A percentile compares a stretch with the other conserved stretches of the same genome.
These are phyloP conservation scores for Coregonus clupeaformis DNA, from an alignment of 2,113 vertebrate genomes.

Conservation along the genomic window DNA sequence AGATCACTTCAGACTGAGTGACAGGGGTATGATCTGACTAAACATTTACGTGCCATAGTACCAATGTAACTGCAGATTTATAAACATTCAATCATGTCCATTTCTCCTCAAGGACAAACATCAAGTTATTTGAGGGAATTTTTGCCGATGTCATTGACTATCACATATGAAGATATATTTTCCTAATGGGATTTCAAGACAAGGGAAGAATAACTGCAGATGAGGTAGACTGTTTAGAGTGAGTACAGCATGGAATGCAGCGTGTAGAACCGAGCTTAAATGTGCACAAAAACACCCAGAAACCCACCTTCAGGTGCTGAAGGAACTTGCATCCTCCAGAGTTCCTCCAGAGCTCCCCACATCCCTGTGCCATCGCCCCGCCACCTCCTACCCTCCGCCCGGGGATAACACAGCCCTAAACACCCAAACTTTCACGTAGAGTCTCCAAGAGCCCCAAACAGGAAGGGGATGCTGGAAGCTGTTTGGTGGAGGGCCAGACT, in stretches of 20 bases:
- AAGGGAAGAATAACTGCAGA: neutral
- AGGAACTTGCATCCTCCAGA: neutral
- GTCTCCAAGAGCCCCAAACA: neutral
- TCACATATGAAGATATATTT: neutral
- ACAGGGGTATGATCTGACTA: too few relatives aligned
- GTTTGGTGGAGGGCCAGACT: neutral
- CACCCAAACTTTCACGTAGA: neutral
- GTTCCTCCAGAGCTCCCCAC: too few relatives aligned
- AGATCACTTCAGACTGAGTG: too few relatives aligned
- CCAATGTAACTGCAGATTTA: too few relatives aligned
- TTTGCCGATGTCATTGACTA: neutral
- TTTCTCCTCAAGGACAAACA: too few relatives aligned
- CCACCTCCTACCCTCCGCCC: neutral
- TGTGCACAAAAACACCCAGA: neutral
- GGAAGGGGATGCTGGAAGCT: conserved; percentile 1
- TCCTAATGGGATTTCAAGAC: neutral
- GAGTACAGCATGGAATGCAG: neutral
- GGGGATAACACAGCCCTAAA: neutral
- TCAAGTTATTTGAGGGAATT: too few relatives aligned
- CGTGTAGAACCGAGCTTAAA: too few relatives aligned
- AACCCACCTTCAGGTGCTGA: neutral
- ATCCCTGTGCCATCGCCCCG: neutral
- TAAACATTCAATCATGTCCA: too few relatives aligned
- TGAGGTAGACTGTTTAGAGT: too few relatives aligned
- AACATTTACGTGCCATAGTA: too few relatives aligned